Percentiles rank a stretch among this genome's conserved stretches.
Conservation (phyloP, 1,140 invertebrate genomes). For the Drosophila sturtevanti region DNA sequence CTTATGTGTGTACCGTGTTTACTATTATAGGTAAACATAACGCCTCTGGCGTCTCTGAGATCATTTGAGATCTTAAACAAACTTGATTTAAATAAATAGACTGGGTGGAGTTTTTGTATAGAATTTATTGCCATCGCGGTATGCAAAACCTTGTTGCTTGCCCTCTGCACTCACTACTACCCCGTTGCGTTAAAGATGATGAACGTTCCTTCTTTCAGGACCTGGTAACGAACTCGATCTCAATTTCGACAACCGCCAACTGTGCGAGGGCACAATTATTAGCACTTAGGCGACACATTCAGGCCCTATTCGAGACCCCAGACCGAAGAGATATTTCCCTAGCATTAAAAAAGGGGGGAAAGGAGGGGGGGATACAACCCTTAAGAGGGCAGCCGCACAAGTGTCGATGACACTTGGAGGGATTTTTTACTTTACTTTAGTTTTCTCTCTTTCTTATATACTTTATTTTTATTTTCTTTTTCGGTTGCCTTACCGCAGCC, state of each 20-base stretch:
- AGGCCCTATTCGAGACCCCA: slow-evolving; percentile 37
- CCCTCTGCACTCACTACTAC: neutral
- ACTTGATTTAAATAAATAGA: slow-evolving; percentile 40
- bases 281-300: slow-evolving; percentile 77
- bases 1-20: neutral
- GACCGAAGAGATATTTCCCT: slow-evolving; percentile 6
- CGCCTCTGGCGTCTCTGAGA: slow-evolving; percentile 35
- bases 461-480: neutral
- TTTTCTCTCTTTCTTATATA: too few species aligned
- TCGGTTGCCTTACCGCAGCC: slow-evolving; percentile 47
- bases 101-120: slow-evolving; percentile 38
- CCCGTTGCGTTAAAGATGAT: neutral
- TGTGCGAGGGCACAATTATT: slow-evolving; percentile 76
- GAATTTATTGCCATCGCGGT: slow-evolving; percentile 20
- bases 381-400: slow-evolving; percentile 65
- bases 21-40: slow-evolving; percentile 40
- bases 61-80: slow-evolving; percentile 25
- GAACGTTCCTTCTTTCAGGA: neutral
- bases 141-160: slow-evolving; percentile 32
- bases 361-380: slow-evolving; percentile 58
- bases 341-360: neutral
- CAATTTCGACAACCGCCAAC: slow-evolving; percentile 57
- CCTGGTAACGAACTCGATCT: slow-evolving; percentile 11
- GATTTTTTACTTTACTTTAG: slow-evolving; percentile 47
- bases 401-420: slow-evolving; percentile 80